Conservation (phyloP, 1,140 invertebrate species). For the Protaetia brevitarsis region DNA sequence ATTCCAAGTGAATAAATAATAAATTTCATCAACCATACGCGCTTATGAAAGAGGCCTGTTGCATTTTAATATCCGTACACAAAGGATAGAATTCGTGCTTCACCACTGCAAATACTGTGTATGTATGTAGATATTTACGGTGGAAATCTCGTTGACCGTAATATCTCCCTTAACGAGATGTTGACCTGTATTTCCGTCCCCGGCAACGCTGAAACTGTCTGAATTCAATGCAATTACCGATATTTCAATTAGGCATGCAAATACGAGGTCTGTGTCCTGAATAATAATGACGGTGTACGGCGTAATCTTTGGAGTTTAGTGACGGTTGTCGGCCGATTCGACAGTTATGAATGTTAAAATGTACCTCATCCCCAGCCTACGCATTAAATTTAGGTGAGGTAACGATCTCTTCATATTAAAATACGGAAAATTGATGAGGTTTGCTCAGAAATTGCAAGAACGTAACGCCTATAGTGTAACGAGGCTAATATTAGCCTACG, state of each 20-base stretch:
- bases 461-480: too few species aligned
- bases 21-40: too few species aligned
- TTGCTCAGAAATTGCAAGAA: too few species aligned
- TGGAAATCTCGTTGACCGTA: too few species aligned
- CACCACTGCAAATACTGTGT: too few species aligned
- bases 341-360: slow-evolving; percentile 9
- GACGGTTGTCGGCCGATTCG: slow-evolving; percentile 4
- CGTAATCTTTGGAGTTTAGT: slow-evolving; percentile 14
- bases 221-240: slow-evolving; percentile 16
- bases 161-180: slow-evolving; percentile 1
- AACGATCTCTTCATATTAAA: slow-evolving; percentile 7
- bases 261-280: slow-evolving; percentile 9
- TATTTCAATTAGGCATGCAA: slow-evolving; percentile 18
- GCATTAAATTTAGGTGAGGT: background rate
- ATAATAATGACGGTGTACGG: slow-evolving; percentile 5
- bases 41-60: too few species aligned
- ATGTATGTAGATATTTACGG: too few species aligned
- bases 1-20: too few species aligned
- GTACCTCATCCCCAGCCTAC: background rate
- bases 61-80: too few species aligned
- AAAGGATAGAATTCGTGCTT: too few species aligned
- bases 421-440: too few species aligned
- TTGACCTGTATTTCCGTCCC: slow-evolving; percentile 8
- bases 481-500: too few species aligned
- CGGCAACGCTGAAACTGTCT: slow-evolving; percentile 6